Base-by-base conservation (phyloP, 2,888 invertebrate species). In the Hedya salicella region DNA sequence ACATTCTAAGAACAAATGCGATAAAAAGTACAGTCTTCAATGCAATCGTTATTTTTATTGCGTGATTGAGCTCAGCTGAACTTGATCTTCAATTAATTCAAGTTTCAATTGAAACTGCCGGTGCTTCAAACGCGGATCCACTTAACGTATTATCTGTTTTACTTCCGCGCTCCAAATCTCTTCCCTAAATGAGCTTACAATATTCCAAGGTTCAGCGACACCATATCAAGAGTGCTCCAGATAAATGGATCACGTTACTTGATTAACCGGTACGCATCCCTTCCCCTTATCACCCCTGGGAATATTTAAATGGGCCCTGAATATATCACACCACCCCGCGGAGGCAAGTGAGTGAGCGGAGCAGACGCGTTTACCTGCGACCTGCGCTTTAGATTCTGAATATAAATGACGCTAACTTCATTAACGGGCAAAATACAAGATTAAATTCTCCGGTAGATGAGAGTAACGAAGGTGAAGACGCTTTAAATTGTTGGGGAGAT, bases 191-290 rank as follows among this genome's bases (percentile, higher is more conserved):
- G 82, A 85, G 81, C 80, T 77, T 81, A 82, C 87, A 87, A 91
- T 90, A 88, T 89, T 89, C 85, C 82, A 84, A 89, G 87, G 87
- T 87, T 87, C 87, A 87, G 80, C 82, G 82, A 83, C 83, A 83
- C 83, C 85, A 85, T 90, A 91, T 89, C 90, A 89, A 88, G 89
- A 88, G 88, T 85, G 81, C 89, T 89, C 86, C 83, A 88, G 89
- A 91, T 91, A 91, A 91, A 91, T 89, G 90, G 91, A 90, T 91
- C 91, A 89, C 89, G 91, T 91, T 91, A 91, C 91, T 91, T 91
- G 91, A 91, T 91, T 91, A 91, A 91, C 90, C 89, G 86, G 85
- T 81, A 82, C 86, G 83, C 88, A 90, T 88, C 89, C 89, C 89
- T 86, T 81, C 88, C 87, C 89, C 86, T 90, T 89, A 89, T 87